Percentiles rank a stretch among this genome's conserved stretches.
Evolutionary conservation across 1,140 invertebrate species (phyloP).

Genomic region (Elymnias hypermnestra): DNA sequence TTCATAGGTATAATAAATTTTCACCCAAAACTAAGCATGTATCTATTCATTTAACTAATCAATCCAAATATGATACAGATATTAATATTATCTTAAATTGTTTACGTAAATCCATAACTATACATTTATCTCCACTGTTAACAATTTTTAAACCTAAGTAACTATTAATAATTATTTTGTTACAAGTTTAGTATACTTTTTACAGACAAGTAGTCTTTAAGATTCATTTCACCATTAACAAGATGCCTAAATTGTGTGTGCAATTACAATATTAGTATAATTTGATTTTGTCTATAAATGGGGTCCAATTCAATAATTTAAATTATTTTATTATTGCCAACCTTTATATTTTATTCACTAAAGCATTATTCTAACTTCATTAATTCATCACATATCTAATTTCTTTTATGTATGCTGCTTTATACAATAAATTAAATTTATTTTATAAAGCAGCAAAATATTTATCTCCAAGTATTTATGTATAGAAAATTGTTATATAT

Average conservation of each 20-base stretch:
- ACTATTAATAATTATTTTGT: conserved; percentile 37
- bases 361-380: not conserved
- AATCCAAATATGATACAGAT: not conserved
- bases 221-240: conserved; percentile 33
- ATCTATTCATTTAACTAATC: not conserved
- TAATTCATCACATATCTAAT: not conserved
- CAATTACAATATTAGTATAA: not conserved
- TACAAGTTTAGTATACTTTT: conserved; percentile 56
- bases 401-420: not conserved
- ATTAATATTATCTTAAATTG: conserved; percentile 1
- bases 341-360: not conserved
- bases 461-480: too few species aligned
- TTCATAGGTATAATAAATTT: too few species aligned
- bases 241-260: conserved; percentile 2
- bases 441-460: too few species aligned
- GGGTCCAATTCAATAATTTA: not conserved
- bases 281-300: not conserved
- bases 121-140: conserved; percentile 32
- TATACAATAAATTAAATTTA: not conserved
- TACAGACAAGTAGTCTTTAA: conserved; percentile 53
- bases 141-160: conserved; percentile 39
- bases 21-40: not conserved
- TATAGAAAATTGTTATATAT: too few species aligned
- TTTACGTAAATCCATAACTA: conserved; percentile 14
- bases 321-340: conserved; percentile 1